A percentile compares a stretch with the other conserved stretches of the same genome.
Conservation (phyloP, 2,888 invertebrate species). For the Aspidiotus rigidus region DNA sequence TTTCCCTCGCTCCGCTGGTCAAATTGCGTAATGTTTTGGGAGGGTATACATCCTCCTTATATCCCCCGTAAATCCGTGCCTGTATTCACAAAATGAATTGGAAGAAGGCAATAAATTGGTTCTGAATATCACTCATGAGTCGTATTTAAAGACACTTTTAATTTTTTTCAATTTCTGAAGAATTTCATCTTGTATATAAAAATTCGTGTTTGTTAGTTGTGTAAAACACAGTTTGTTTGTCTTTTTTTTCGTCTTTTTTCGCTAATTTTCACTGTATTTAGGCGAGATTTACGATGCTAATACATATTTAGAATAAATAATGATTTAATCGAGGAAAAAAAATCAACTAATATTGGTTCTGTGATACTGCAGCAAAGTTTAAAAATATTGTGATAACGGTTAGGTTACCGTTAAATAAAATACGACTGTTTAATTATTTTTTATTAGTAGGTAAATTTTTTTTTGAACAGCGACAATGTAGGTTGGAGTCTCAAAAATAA, state of each 20-base stretch:
- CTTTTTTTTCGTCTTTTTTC: not conserved
- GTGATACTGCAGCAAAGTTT: conserved; percentile 1
- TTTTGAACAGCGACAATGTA: not conserved
- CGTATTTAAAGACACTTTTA: too few relatives aligned
- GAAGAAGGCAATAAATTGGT: too few relatives aligned
- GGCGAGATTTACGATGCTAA: not conserved
- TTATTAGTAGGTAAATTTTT: not conserved
- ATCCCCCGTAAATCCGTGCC: too few relatives aligned
- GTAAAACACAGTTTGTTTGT: not conserved
- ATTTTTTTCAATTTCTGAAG: too few relatives aligned
- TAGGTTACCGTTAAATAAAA: not conserved
- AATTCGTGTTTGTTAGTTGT: not conserved
- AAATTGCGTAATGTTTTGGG: too few relatives aligned
- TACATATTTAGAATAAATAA: not conserved
- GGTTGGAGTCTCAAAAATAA: too few relatives aligned
- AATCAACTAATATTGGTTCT: not conserved
- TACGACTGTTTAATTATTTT: not conserved
- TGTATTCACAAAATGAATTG: too few relatives aligned
- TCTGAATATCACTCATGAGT: too few relatives aligned
- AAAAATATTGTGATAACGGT: conserved; percentile 1
- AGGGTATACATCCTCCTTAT: too few relatives aligned
- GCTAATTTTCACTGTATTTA: not conserved
- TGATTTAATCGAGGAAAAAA: too few relatives aligned
- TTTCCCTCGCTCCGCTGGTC: too few relatives aligned
- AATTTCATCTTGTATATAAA: not conserved